These are phyloP conservation scores for Cottus gobio DNA, from an alignment of 2,113 vertebrate species.

Conservation along the genomic window DNA sequence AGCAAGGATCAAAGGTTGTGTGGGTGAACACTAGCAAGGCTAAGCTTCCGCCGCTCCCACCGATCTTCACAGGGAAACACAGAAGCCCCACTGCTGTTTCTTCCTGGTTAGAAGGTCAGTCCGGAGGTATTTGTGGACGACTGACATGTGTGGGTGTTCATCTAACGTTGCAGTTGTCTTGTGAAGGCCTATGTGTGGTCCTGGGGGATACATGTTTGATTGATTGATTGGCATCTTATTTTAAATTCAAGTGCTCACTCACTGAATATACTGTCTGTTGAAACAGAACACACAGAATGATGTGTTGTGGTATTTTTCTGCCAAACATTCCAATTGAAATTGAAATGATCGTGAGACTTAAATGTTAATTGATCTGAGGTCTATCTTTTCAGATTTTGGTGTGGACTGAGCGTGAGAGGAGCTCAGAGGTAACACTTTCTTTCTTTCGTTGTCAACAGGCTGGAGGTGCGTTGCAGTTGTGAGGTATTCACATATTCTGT, in stretches of 20 bases:
- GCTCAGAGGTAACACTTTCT: constrained; percentile 8
- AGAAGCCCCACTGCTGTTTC: constrained; percentile 4
- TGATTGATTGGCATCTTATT: constrained; percentile 19
- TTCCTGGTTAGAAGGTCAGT: constrained; percentile 38
- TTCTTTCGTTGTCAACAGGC: not conserved
- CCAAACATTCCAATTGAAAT: constrained; percentile 33
- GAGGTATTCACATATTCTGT: constrained; percentile 30
- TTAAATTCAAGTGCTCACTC: constrained; percentile 7
- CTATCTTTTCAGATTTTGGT: constrained; percentile 40
- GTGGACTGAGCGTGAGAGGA: not conserved
- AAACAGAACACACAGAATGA: constrained; percentile 3
- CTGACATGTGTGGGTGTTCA: constrained; percentile 15
- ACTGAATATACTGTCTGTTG: not conserved
- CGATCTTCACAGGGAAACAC: constrained; percentile 43
- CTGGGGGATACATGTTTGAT: constrained; percentile 1
- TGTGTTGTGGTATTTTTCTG: constrained; percentile 15
- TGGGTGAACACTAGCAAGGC: constrained; percentile 29
- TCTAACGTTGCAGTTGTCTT: not conserved
- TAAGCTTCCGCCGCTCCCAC: constrained; percentile 8
- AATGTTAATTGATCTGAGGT: constrained; percentile 44
- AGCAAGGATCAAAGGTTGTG: constrained; percentile 34
- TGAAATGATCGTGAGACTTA: constrained; percentile 28
- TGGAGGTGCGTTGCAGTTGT: not conserved
- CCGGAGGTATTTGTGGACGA: constrained; percentile 1
- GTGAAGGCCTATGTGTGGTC: not conserved